Evolutionary conservation across 1,140 invertebrate species (phyloP).

Genomic region (Drosophila lowei): DNA sequence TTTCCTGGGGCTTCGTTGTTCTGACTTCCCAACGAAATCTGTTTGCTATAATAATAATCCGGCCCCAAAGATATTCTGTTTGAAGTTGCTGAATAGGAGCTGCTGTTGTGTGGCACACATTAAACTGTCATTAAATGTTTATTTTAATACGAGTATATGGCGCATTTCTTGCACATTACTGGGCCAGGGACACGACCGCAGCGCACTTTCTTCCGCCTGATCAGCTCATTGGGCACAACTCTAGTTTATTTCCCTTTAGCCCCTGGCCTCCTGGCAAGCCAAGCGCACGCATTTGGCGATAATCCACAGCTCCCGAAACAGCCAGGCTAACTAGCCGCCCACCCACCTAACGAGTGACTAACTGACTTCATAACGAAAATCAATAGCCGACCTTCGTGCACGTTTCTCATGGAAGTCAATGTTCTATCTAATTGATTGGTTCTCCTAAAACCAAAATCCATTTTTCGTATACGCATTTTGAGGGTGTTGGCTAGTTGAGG

Average conservation of each 20-base stretch:
- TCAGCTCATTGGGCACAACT: conserved; percentile 71
- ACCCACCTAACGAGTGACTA: conserved; percentile 15
- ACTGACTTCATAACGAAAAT: conserved; percentile 51
- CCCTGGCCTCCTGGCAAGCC: conserved; percentile 10
- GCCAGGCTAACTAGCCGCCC: conserved; percentile 20
- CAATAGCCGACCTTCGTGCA: conserved; percentile 46
- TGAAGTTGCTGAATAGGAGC: conserved; percentile 31
- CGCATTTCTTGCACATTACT: conserved; percentile 54
- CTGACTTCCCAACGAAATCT: conserved; percentile 7
- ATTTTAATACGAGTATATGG: conserved; percentile 46
- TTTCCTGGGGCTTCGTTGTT: conserved; percentile 40
- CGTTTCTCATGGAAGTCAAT: conserved; percentile 43
- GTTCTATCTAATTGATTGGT: conserved; percentile 44
- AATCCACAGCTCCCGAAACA: conserved; percentile 30
- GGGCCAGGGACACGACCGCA: conserved; percentile 20
- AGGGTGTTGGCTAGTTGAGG: too few species aligned
- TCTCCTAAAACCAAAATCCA: background rate
- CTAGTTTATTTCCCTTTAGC: conserved; percentile 22
- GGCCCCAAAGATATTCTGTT: conserved; percentile 28
- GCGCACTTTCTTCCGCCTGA: conserved; percentile 71
- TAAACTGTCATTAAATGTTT: conserved; percentile 36
- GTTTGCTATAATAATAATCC: conserved; percentile 43
- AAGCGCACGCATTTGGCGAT: conserved; percentile 61
- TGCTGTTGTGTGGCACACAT: conserved; percentile 11
- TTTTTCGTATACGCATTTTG: too few species aligned